A percentile compares a stretch with the other conserved stretches of the same genome.
These are phyloP conservation scores for Ditylenchus weischeri DNA, from an alignment of 2,888 invertebrate species.

Conservation along the genomic window DNA sequence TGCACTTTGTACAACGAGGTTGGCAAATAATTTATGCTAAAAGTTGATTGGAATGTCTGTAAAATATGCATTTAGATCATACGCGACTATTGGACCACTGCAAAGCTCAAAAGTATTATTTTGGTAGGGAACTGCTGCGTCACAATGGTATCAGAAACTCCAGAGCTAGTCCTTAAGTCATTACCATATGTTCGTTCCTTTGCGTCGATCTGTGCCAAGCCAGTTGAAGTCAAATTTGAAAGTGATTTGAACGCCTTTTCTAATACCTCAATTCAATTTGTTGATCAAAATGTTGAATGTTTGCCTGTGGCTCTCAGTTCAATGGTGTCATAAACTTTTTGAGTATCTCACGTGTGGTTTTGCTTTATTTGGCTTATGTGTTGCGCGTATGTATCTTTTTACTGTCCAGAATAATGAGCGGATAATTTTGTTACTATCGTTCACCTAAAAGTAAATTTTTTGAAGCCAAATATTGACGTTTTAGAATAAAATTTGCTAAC, in stretches of 20 bases:
- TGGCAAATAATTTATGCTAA: no score
- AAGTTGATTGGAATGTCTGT: no score
- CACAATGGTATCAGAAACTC: neutral
- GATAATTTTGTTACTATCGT: no score
- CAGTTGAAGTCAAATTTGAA: neutral
- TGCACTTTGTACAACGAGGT: neutral
- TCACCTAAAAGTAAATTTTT: no score
- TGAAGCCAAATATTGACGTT: no score
- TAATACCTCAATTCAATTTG: constrained; percentile 11
- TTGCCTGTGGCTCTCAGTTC: neutral
- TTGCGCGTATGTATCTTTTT: no score
- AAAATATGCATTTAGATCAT: neutral
- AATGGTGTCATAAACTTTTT: no score
- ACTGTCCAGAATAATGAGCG: no score
- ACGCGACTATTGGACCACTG: neutral
- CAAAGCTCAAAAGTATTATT: neutral
- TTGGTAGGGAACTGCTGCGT: neutral
- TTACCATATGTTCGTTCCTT: neutral
- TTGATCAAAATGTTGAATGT: neutral
- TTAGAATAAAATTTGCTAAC: no score
- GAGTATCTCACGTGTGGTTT: no score
- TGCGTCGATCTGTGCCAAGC: neutral
- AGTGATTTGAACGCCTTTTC: neutral
- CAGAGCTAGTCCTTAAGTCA: neutral
- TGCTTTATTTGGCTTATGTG: no score